Base-by-base conservation (phyloP, 2,113 vertebrate genomes). In the Ameiurus melas region DNA sequence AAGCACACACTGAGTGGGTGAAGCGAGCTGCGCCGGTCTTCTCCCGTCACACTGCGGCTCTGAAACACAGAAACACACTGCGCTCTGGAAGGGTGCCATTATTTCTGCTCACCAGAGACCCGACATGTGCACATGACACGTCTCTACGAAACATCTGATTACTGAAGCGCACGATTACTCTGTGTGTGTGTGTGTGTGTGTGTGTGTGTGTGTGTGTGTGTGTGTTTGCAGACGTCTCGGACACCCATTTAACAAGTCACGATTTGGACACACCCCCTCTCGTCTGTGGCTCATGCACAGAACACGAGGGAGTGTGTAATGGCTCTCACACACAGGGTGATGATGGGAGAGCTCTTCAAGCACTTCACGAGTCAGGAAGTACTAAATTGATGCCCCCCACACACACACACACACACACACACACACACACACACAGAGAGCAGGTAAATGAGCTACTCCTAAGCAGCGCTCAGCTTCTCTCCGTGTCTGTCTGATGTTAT, bases 371-470 rank as follows among this genome's bases (percentile, higher is more conserved):
- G 70, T 83, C 55, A 14, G 79, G 78, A 81, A 62, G 64, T 71
- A 66, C 47, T 64, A 85, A 90, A 90, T 90, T 75, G 83, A 73
- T 39, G 5, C 36, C 13, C n/a, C 77, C 43, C 83, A 79, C 77
- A 64, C 71, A 79, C 60, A 70, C 57, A 53, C 70, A 78, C 58
- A 78, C 66, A 36, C 58, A 68, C 70, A 84, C 64, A 77, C 73
- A 84, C 75, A 53, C 86, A 82, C 9, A 60, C 75, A 53, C 82
- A 73, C 9, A 60, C 75, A 43, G 5, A 53, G 47, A 70, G 80
- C 71, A 87, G 25, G 64, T 47, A 39, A 30, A 87, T 30, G 51
- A 79, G 80, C 51, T 70, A 8, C 30, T 83, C 75, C 36, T 36
- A 73, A 62, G 27, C 19, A 64, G 57, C 62, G 4, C 78, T 20